Evolutionary conservation across 2,113 vertebrate genomes (phyloP).

Genomic region (Caranx ignobilis): DNA sequence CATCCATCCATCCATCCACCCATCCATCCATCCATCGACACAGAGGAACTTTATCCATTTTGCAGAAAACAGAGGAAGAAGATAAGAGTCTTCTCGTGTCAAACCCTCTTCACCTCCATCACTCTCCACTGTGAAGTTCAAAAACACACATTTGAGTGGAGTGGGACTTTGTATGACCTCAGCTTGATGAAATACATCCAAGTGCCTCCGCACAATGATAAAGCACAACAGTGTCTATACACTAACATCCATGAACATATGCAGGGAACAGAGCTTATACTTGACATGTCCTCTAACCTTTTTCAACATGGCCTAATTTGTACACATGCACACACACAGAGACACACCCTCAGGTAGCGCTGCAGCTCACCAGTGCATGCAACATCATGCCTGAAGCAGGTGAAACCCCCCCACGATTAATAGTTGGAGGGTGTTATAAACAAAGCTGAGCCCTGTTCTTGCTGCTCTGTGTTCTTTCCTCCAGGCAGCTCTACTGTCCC

Average conservation of each 20-base stretch:
- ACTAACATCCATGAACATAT: constrained; percentile 8
- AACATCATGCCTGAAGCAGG: constrained; percentile 60
- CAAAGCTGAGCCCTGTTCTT: constrained; percentile 75
- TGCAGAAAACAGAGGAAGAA: not conserved
- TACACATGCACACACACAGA: constrained; percentile 22
- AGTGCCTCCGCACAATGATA: not conserved
- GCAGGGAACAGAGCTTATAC: not conserved
- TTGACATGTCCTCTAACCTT: constrained; percentile 7
- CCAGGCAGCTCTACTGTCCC: constrained; percentile 35
- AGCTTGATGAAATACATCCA: not conserved
- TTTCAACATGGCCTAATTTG: constrained; percentile 20
- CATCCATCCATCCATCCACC: no score
- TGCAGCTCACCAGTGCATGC: constrained; percentile 52
- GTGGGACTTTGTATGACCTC: not conserved
- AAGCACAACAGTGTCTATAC: not conserved
- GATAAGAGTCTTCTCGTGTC: not conserved
- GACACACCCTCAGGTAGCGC: constrained; percentile 19
- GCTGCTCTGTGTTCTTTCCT: constrained; percentile 54
- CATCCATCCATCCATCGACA: not conserved
- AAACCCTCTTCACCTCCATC: not conserved
- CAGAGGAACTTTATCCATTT: not conserved
- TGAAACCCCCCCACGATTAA: constrained; percentile 49
- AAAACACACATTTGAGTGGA: not conserved
- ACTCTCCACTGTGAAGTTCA: not conserved
- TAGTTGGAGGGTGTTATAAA: constrained; percentile 71